Conservation (phyloP, 2,888 invertebrate genomes). For the Cactoblastis cactorum region DNA sequence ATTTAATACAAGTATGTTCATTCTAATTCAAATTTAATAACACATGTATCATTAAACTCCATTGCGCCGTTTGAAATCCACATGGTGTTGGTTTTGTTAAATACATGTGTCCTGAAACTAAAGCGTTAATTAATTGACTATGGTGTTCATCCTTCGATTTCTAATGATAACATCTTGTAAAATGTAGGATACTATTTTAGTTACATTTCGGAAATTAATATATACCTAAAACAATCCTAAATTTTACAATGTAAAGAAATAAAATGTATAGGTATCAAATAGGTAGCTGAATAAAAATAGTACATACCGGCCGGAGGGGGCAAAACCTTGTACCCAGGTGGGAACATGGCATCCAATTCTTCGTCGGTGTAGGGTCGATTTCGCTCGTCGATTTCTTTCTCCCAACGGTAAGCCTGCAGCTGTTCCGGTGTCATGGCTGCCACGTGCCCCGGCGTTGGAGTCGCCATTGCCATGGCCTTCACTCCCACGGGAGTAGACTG, state of each 20-base stretch:
- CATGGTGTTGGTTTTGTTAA: conserved; percentile 49
- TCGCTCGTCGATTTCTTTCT: conserved; percentile 98
- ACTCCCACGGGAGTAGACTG: conserved; percentile 90
- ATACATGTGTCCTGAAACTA: conserved; percentile 77
- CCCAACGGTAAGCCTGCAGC: conserved; percentile 98
- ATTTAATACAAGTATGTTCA: conserved; percentile 55
- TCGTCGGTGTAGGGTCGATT: conserved; percentile 98
- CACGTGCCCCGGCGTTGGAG: conserved; percentile 97
- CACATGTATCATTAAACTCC: conserved; percentile 51
- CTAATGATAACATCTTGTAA: not conserved
- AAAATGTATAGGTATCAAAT: conserved; percentile 12
- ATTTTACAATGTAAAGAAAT: conserved; percentile 13
- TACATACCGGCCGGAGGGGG: conserved; percentile 92
- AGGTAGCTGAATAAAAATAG: conserved; percentile 20
- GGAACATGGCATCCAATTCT: conserved; percentile 98
- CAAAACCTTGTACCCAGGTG: conserved; percentile 97
- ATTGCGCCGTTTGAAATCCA: conserved; percentile 42
- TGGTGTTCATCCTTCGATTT: conserved; percentile 41
- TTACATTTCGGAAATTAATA: not conserved
- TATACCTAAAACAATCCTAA: not conserved
- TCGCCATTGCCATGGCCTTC: conserved; percentile 99
- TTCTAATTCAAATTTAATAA: conserved; percentile 46
- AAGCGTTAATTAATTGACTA: conserved; percentile 69
- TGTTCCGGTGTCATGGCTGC: conserved; percentile 99
- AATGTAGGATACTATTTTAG: not conserved